Evolutionary conservation across 2,888 invertebrate species (phyloP), one percentile per base, ranked within the genome.

Genomic region (Ferdinandea cuprea): DNA sequence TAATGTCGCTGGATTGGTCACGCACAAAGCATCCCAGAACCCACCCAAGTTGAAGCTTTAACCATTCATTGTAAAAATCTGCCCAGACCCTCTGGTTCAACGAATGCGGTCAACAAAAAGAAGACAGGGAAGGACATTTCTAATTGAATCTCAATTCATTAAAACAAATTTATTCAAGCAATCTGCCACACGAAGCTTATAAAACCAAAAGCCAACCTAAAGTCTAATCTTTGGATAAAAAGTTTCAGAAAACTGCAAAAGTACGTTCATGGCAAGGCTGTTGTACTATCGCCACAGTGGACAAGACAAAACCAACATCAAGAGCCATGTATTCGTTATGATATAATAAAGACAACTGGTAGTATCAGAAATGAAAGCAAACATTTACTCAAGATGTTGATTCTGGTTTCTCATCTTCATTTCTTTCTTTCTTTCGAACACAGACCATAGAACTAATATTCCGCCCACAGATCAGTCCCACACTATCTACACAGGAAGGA

Each of bases 331-430:
- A 77, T 72, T 68, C 78, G 77, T 83, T 78, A 73, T 77, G 83
- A 77, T 73, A 83, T 68, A 83, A 83, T 83, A 83, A 83, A 83
- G 78, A 83, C 78, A 83, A 83, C 78, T 78, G 61, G 35, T 61
- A 44, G 83, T 77, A 71, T 81, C 78, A 63, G 42, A 78, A 78
- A 66, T 63, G 50, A 72, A 81, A 73, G 63, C 78, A 78, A 83
- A 83, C 83, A 83, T 83, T 83, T 78, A 78, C 83, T 68, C 78
- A 83, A 83, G 83, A 83, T 78, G 83, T 73, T 77, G 77, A 72
- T 72, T 83, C 44, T 83, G 73, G 66, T 78, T 78, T 40, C 54
- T 58, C 46, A 25, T 81, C 59, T 58, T 66, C 32, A 19, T 71
- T 71, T 77, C n/a, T 46, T 61, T 61, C 52, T 35, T 44, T 40